A percentile compares a stretch with the other conserved stretches of the same genome.
These are phyloP conservation scores for Cyanocitta stelleri DNA, from an alignment of 2,113 vertebrate genomes.

Conservation along the genomic window DNA sequence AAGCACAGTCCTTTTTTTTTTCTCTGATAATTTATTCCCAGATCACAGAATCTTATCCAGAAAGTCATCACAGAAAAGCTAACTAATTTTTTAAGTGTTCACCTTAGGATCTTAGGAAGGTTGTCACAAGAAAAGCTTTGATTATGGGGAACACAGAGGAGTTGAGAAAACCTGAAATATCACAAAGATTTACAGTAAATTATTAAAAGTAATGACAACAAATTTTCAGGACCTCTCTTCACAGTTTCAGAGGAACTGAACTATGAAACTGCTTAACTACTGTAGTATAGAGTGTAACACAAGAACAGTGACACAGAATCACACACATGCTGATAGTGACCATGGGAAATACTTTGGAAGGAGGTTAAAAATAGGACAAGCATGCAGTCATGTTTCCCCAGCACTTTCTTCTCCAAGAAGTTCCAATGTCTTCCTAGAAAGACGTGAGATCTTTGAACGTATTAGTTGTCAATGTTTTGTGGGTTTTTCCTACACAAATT, in stretches of 20 bases:
- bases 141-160: background rate
- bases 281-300: background rate
- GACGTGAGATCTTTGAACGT: background rate
- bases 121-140: background rate
- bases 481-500: fast-evolving
- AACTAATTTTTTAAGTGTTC: background rate
- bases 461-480: background rate
- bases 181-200: background rate
- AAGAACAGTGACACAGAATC: background rate
- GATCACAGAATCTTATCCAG: background rate
- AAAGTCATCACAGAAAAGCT: background rate
- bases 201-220: background rate
- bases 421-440: background rate
- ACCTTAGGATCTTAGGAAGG: background rate
- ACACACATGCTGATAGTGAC: background rate
- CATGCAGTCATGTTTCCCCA: background rate
- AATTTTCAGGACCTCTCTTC: background rate
- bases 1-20: background rate
- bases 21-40: background rate
- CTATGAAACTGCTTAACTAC: background rate
- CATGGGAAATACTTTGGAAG: background rate
- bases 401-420: background rate
- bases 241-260: background rate
- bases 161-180: background rate
- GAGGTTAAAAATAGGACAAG: background rate